Base-by-base conservation (phyloP, 1,140 invertebrate species). In the Heliconius eleuchia region DNA sequence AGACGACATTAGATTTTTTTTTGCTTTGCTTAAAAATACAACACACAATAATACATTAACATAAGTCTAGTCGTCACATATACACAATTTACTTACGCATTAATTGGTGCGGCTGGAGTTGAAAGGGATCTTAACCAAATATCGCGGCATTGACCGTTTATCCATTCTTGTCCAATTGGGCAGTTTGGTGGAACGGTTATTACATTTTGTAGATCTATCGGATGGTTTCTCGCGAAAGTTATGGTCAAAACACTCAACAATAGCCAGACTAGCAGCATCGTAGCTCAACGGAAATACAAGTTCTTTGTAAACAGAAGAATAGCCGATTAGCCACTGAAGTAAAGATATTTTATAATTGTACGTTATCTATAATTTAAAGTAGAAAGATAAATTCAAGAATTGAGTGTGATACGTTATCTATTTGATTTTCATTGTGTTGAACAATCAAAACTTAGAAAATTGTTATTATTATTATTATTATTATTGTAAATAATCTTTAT, bases 111-210 rank as follows among this genome's bases (percentile, higher is more conserved):
- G 7, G 71, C 71, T 72, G 71, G 71, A 72, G n/a, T 72, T 23
- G 71, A 39, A 66, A 30, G 23, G 71, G 34, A 72, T 42, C 34
- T 72, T 1, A 2, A 1, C 89, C 89, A 90, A 27, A 90, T 42
- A 37, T 90, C 87, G 19, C 88, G 84, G 60, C 89, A 90, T 55
- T 78, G 80, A 75, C 89, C 89, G 72, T 89, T 89, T 75, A 89
- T 77, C 19, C 80, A 82, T 74, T 83, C 50, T 78, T 89, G 84
- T 1, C 79, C 82, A 9, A 3, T 18, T 23, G 82, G 79, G 42
- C 82, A 83, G 9, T 83, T 83, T 13, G 82, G 78, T 71, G 82
- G 82, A 4, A 79, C 82, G 5, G 79, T 83, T 42, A 83, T 76
- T 19, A 83, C 74, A 42, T 83, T 83, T 60, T 74, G 52, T 23